Base-by-base conservation (phyloP, 2,113 vertebrate genomes). In the Brachyhypopomus occidentalis region DNA sequence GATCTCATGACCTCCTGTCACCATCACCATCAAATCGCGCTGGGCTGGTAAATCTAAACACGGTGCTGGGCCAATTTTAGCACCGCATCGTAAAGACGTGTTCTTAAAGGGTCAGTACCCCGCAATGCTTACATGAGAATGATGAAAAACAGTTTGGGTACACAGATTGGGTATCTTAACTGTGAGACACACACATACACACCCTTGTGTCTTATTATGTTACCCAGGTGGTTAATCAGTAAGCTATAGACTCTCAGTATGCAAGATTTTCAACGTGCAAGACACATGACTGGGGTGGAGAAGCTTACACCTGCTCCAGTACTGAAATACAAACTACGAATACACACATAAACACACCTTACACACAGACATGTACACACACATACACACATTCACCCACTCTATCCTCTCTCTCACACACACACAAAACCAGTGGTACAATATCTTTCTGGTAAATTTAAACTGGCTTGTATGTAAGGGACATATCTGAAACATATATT, bases 21-120 rank as follows among this genome's bases (percentile, higher is more conserved):
- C 52, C 75, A 66, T 74, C 58, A 36, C 59, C 34, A 8, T 73
- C 56, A 58, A 67, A 34, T 87, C 58, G 17, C 58, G 22, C 64
- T 64, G 71, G 70, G 73, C 78, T 86, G 83, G 69, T 79, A 82
- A 82, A 72, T 25, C 76, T 81, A 80, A 79, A 87, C 78, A 78
- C 48, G 2, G 38, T 78, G n/a, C 71, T 20, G 30, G 45, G 82
- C 86, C 74, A 83, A 69, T 77, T 78, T 75, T 85, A 80, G 74
- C 86, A 85, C 69, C 64, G 23, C 19, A 30, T 52, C 74, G 86
- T 64, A 77, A 86, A 82, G 74, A 84, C 83, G 59, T 55, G 56
- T 58, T 60, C 69, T 75, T 81, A 80, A 72, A 63, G 58, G 41
- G 78, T n/a, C 27, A 62, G 62, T 7, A 25, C 36, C 77, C 23